These are phyloP conservation scores for Cryptus viduatorius DNA, from an alignment of 2,888 invertebrate genomes.

Conservation along the genomic window DNA sequence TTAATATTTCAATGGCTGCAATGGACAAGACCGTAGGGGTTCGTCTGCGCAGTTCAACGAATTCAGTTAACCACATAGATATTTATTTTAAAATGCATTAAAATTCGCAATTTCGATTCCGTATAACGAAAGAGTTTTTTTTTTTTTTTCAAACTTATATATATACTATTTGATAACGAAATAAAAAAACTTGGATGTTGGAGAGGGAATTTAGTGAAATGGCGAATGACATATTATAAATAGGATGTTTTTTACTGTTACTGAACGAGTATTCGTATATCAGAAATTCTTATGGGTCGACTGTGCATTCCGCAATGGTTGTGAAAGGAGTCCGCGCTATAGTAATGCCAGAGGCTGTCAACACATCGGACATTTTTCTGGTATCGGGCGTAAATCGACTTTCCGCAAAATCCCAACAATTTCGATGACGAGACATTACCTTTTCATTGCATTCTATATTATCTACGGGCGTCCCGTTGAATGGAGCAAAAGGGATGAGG, in stretches of 20 bases:
- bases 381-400: conserved; percentile 13
- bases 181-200: no score
- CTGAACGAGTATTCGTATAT: conserved; percentile 29
- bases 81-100: background rate
- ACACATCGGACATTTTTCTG: conserved; percentile 32
- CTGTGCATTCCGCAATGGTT: conserved; percentile 26
- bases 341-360: conserved; percentile 1
- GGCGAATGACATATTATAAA: no score
- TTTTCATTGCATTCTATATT: conserved; percentile 44
- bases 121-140: no score
- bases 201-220: no score
- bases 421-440: conserved; percentile 29
- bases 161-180: no score
- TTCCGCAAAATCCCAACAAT: conserved; percentile 45
- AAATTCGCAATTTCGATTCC: background rate
- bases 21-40: background rate
- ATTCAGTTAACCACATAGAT: conserved; percentile 43
- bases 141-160: no score
- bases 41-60: background rate
- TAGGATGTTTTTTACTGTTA: no score
- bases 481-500: background rate
- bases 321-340: conserved; percentile 5
- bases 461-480: conserved; percentile 1
- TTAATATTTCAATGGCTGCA: conserved; percentile 49
- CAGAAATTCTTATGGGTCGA: conserved; percentile 39